Percentiles rank a stretch among this genome's conserved stretches.
Evolutionary conservation across 2,113 vertebrate species (phyloP).

Genomic region (Phasianus colchicus): DNA sequence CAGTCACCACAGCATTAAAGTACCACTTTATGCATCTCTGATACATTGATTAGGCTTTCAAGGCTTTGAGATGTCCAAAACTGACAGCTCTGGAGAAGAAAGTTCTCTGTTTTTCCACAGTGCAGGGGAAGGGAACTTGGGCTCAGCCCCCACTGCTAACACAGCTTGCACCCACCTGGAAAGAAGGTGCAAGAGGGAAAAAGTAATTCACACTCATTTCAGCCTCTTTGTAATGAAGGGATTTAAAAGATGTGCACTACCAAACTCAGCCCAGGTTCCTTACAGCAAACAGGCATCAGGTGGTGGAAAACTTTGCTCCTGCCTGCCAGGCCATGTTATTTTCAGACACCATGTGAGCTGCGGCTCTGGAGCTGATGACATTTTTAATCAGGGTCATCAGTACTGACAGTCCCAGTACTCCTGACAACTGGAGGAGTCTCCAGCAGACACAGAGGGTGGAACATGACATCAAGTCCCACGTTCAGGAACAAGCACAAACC

Average conservation of each 20-base stretch:
- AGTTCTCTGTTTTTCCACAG: neutral
- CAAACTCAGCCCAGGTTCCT: neutral
- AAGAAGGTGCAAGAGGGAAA: neutral
- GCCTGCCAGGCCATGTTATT: neutral
- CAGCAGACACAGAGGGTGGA: neutral
- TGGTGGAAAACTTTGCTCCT: neutral
- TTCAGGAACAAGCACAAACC: conserved; percentile 9
- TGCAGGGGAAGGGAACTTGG: neutral
- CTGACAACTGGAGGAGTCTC: conserved; percentile 34
- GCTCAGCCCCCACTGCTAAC: neutral
- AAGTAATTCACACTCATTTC: neutral
- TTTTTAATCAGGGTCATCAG: conserved; percentile 63
- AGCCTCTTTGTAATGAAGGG: neutral
- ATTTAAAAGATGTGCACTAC: neutral
- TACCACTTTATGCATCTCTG: neutral
- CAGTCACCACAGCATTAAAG: neutral
- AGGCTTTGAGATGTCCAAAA: neutral
- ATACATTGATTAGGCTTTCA: conserved; percentile 13
- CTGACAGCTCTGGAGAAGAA: neutral
- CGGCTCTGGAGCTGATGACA: conserved; percentile 21
- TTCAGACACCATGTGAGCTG: neutral
- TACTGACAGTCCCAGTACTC: conserved; percentile 15
- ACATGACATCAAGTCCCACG: neutral
- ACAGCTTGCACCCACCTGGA: neutral
- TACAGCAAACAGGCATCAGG: neutral